Percentiles rank a stretch among this genome's conserved stretches.
Evolutionary conservation across 2,797 vertebrate genomes (phyloP).

Genomic region (Carduelis carduelis): DNA sequence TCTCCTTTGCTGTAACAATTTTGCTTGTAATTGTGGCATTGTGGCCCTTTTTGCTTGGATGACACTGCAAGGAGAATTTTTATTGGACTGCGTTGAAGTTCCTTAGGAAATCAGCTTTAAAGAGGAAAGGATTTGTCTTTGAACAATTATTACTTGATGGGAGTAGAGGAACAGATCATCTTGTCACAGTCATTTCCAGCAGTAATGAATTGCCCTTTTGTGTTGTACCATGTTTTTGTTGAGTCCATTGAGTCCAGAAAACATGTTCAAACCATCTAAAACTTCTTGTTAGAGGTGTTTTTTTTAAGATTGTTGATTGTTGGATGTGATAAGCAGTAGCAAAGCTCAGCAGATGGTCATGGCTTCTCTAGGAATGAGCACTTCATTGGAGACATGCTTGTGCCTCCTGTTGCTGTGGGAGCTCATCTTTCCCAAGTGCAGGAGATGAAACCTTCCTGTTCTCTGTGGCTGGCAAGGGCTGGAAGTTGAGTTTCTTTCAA

Average conservation of each 20-base stretch:
- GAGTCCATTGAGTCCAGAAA: background rate
- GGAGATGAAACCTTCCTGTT: background rate
- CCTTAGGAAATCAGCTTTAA: background rate
- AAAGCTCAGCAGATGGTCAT: background rate
- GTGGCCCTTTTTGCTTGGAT: background rate
- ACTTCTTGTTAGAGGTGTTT: background rate
- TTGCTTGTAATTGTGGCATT: background rate
- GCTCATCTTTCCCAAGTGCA: background rate
- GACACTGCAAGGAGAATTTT: background rate
- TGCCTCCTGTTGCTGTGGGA: background rate
- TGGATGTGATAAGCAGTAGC: background rate
- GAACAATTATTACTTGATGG: background rate
- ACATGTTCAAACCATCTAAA: background rate
- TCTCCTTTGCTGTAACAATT: background rate
- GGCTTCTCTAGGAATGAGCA: background rate
- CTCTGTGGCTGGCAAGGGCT: background rate
- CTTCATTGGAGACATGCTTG: background rate
- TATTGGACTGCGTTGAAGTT: background rate
- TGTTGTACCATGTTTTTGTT: background rate
- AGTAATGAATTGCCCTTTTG: background rate
- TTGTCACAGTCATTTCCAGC: background rate
- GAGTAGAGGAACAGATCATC: background rate
- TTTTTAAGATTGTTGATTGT: background rate
- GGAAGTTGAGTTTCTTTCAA: background rate
- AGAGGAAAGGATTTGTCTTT: background rate